Evolutionary conservation across 1,140 invertebrate genomes (phyloP).

Genomic region (Drosophila serrata): DNA sequence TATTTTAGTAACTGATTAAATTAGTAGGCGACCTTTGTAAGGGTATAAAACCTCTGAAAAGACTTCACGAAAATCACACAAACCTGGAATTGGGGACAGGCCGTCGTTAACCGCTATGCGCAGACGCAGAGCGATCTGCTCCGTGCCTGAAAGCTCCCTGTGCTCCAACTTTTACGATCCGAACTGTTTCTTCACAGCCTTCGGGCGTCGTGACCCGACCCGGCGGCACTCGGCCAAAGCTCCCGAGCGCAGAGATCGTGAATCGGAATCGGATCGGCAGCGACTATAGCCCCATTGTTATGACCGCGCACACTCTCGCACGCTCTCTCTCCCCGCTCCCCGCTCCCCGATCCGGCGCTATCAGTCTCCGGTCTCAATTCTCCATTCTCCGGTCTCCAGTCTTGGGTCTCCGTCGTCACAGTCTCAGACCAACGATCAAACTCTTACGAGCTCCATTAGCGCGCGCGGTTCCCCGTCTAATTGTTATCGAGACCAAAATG

Average conservation of each 20-base stretch:
- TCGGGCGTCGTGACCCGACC: conserved; percentile 64
- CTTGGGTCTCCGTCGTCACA: conserved; percentile 18
- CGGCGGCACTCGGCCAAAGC: conserved; percentile 51
- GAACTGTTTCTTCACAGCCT: conserved; percentile 18
- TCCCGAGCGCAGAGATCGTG: conserved; percentile 41
- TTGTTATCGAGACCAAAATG: conserved; percentile 71
- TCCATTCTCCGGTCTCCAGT: conserved; percentile 14
- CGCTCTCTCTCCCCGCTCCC: conserved; percentile 18
- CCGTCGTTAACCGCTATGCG: conserved; percentile 20
- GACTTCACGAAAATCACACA: conserved; percentile 7
- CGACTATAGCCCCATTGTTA: conserved; percentile 27
- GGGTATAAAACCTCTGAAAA: conserved; percentile 9
- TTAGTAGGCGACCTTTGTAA: background rate
- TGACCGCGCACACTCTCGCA: conserved; percentile 24
- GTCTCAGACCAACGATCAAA: conserved; percentile 47
- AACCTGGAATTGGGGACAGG: conserved; percentile 33
- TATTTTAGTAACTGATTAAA: background rate
- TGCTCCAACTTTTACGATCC: conserved; percentile 11
- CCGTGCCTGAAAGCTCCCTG: conserved; percentile 34
- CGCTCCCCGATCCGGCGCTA: conserved; percentile 8
- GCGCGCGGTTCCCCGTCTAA: conserved; percentile 33
- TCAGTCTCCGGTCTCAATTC: conserved; percentile 17
- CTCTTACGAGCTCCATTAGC: conserved; percentile 47
- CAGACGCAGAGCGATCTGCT: background rate
- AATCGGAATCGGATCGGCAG: conserved; percentile 9